Evolutionary conservation across 2,113 vertebrate genomes (phyloP).

Genomic region (Motacilla tschutschensis): DNA sequence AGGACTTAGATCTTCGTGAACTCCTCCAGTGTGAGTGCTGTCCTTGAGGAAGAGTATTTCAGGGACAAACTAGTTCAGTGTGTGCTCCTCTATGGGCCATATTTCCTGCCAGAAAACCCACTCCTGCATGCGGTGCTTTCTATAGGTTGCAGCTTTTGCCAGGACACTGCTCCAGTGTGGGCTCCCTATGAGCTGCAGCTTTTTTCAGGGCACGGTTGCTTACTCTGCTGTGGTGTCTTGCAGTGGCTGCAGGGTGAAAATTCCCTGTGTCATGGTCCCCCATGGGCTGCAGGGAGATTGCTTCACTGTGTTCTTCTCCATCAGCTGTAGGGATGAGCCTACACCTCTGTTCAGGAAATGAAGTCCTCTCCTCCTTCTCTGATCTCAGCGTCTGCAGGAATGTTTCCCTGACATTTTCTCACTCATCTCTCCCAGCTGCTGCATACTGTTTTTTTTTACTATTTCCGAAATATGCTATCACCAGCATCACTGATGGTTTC

Average conservation of each 20-base stretch:
- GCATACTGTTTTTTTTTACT: rapidly evolving
- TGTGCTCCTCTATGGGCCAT: rapidly evolving
- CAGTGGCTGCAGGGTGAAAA: neutral
- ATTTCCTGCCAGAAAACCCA: neutral
- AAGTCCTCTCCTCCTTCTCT: neutral
- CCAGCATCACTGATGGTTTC: neutral
- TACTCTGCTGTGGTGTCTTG: neutral
- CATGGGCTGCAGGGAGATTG: neutral
- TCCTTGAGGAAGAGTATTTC: neutral
- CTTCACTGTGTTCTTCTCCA: neutral
- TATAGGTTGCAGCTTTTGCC: neutral
- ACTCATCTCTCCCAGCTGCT: neutral
- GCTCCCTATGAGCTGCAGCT: neutral
- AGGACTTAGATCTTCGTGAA: neutral
- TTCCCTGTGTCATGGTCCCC: neutral
- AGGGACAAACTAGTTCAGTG: neutral
- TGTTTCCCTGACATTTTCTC: neutral
- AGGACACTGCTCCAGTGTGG: rapidly evolving
- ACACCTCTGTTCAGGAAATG: neutral
- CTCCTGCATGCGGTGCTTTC: neutral
- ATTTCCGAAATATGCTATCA: neutral
- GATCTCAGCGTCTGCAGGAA: neutral
- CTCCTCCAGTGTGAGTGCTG: neutral
- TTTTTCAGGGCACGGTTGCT: neutral
- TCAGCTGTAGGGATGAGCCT: neutral